Evolutionary conservation across 2,797 vertebrate species (phyloP).

Genomic region (Dromococcyx pavoninus): DNA sequence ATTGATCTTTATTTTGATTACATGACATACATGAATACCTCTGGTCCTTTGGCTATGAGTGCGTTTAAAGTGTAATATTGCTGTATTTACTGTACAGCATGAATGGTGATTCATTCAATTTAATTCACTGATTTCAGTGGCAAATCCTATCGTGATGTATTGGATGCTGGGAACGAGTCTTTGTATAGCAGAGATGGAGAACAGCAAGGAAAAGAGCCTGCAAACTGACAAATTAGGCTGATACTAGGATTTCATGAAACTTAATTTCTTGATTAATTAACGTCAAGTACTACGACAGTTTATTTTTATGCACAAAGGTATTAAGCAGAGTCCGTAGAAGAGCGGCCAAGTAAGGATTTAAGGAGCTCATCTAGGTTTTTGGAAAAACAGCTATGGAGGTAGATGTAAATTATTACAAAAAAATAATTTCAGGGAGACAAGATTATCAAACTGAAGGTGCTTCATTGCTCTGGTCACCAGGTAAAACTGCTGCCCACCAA

Average conservation of each 20-base stretch:
- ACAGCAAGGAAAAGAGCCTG: background rate
- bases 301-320: background rate
- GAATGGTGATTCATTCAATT: background rate
- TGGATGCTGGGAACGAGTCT: background rate
- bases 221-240: background rate
- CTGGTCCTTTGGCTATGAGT: background rate
- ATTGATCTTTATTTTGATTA: background rate
- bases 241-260: background rate
- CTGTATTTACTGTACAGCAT: background rate
- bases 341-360: background rate
- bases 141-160: background rate
- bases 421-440: background rate
- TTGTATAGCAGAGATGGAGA: background rate
- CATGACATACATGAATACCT: background rate
- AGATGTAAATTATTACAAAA: background rate
- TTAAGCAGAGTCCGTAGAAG: background rate
- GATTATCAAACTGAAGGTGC: background rate
- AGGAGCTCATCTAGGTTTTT: background rate
- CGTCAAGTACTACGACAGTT: background rate
- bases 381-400: background rate
- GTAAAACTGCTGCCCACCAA: background rate
- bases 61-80: background rate
- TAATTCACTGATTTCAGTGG: background rate
- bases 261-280: background rate
- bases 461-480: background rate